Conservation (phyloP, 2,888 invertebrate species). For the Agriotes lineatus region DNA sequence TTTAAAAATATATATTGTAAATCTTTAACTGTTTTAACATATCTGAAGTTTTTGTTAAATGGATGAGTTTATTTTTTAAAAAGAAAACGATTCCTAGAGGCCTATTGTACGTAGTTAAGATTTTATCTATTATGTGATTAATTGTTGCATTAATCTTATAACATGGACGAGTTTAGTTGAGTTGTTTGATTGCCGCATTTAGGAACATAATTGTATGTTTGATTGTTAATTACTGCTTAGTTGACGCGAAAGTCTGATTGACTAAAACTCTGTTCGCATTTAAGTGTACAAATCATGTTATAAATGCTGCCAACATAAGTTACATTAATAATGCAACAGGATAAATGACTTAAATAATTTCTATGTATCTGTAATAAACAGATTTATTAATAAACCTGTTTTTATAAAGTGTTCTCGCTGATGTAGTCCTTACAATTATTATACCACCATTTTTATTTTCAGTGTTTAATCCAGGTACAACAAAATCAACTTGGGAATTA, state of each 20-base stretch:
- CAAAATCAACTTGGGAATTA: no score
- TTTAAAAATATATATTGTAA: conserved; percentile 16
- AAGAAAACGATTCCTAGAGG: conserved; percentile 36
- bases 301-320: conserved; percentile 37
- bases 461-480: no score
- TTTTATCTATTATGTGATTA: conserved; percentile 11
- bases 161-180: background rate
- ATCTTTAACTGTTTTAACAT: conserved; percentile 33
- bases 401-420: conserved; percentile 21
- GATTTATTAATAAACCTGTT: conserved; percentile 37
- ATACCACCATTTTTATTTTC: no score
- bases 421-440: background rate
- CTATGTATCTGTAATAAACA: conserved; percentile 35
- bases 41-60: conserved; percentile 28
- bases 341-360: conserved; percentile 32
- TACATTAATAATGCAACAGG: conserved; percentile 29
- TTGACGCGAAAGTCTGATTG: no score
- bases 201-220: background rate
- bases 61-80: conserved; percentile 30
- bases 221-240: no score
- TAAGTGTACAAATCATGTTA: conserved; percentile 31
- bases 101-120: conserved; percentile 31
- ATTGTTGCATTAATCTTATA: conserved; percentile 3
- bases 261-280: no score
- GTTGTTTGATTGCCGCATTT: background rate